Evolutionary conservation across 2,888 invertebrate genomes (phyloP), one percentile per base, ranked within the genome.

Genomic region (Dicyrtoma fusca): DNA sequence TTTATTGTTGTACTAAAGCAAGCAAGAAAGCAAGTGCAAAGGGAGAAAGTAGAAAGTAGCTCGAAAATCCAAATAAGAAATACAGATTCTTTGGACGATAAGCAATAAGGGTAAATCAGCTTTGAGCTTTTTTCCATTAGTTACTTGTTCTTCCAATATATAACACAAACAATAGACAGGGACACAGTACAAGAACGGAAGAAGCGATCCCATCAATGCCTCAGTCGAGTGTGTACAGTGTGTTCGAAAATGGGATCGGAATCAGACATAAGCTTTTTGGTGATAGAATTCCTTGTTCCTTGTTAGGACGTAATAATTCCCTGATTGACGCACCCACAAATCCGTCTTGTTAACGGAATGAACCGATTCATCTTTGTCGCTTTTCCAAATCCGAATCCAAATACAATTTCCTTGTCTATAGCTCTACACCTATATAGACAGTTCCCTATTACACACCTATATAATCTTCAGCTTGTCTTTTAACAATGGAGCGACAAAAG

Each of bases 221-320:
- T 3, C 34, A 34, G 34, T 34, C 34, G 34, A 3, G 34, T 34
- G 57, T 11, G 34, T 34, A 8, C 34, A 34, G 34, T 34, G 34
- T 34, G 34, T 34, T 34, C 8, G 51, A 21, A 57, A 14, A 57
- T 21, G 23, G 57, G 23, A 57, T 21, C 19, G n/a, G 62, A 26
- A 42, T 23, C 62, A 23, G 42, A 61, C 14, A 61, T 42, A 61
- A 61, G 19, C n/a, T n/a, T 19, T n/a, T 19, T 23, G 63, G 44
- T 63, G 63, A 63, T 63, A 45, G 63, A 63, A 63, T 63, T 63
- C 44, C 44, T 63, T 63, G 63, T 63, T 63, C 44, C 44, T 63
- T 63, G 63, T 63, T 66, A 53, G 66, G 51, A 53, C 66, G 66
- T 66, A 51, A 66, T 66, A 66, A 66, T 66, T 66, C 53, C 66